Evolutionary conservation across 2,113 vertebrate genomes (phyloP).

Genomic region (Mastomys natalensis): DNA sequence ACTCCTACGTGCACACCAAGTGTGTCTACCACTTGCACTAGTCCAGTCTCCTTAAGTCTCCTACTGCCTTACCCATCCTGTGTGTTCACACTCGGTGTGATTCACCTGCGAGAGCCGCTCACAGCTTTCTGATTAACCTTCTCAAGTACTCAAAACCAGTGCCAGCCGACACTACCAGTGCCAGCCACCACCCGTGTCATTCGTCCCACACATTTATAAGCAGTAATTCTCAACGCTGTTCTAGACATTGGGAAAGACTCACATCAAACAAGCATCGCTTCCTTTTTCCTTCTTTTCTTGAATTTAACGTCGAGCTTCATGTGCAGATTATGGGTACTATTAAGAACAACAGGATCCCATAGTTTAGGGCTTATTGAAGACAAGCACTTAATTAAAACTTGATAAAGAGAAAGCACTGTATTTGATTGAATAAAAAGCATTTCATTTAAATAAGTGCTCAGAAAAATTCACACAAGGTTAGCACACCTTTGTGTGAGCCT

Average conservation of each 20-base stretch:
- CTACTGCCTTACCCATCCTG: neutral
- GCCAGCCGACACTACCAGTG: neutral
- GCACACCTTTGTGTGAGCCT: neutral
- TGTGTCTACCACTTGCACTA: fast-evolving
- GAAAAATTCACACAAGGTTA: neutral
- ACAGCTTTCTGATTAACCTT: neutral
- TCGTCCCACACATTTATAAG: neutral
- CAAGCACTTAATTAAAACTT: neutral
- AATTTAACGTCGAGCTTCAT: neutral
- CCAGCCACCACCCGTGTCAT: neutral
- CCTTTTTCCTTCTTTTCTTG: neutral
- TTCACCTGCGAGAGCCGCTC: neutral
- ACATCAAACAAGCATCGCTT: neutral
- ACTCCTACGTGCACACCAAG: neutral
- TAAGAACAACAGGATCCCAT: neutral
- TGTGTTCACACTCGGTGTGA: neutral
- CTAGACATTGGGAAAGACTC: constrained; percentile 1
- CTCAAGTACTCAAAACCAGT: neutral
- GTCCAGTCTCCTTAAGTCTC: neutral
- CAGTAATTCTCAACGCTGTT: neutral
- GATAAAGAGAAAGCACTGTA: neutral
- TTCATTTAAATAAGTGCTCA: neutral
- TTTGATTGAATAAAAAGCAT: neutral
- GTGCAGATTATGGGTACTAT: neutral
- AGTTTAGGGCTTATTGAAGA: neutral